Conservation (phyloP, 2,113 vertebrate genomes). For the Syngnathus scovelli region DNA sequence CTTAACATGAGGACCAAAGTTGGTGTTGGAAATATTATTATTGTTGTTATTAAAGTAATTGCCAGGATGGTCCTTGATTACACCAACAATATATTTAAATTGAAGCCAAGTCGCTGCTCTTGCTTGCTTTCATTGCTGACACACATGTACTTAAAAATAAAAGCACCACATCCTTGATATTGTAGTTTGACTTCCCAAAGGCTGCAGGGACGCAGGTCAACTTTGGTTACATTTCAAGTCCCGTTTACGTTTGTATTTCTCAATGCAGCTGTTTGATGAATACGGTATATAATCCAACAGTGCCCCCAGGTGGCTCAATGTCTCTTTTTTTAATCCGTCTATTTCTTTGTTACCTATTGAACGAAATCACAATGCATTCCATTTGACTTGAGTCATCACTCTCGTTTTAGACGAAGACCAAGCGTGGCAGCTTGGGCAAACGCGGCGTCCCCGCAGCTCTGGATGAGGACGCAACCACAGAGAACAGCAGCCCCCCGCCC, state of each 20-base stretch:
- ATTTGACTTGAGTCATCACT: conserved; percentile 2
- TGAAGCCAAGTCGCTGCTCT: no score
- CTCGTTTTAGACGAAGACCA: conserved; percentile 62
- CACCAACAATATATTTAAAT: no score
- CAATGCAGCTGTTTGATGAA: conserved; percentile 9
- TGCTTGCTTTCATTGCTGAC: no score
- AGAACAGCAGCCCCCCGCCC: conserved; percentile 53
- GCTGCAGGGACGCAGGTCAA: no score
- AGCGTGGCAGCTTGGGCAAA: conserved; percentile 64
- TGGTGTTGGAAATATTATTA: no score
- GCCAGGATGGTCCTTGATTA: no score
- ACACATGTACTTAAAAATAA: no score
- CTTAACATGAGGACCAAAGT: no score
- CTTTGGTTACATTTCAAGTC: neutral
- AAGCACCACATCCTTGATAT: no score
- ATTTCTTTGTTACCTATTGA: conserved; percentile 3
- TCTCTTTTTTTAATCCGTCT: conserved; percentile 4
- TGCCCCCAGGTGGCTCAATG: conserved; percentile 66
- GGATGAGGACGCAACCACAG: conserved; percentile 65
- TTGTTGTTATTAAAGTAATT: no score
- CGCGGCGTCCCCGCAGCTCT: conserved; percentile 39
- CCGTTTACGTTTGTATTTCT: neutral
- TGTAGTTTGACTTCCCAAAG: no score
- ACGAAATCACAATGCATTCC: neutral
- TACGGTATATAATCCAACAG: conserved; percentile 47